These are phyloP conservation scores for Drosophila erecta DNA, from an alignment of 1,140 invertebrate species.

Conservation along the genomic window DNA sequence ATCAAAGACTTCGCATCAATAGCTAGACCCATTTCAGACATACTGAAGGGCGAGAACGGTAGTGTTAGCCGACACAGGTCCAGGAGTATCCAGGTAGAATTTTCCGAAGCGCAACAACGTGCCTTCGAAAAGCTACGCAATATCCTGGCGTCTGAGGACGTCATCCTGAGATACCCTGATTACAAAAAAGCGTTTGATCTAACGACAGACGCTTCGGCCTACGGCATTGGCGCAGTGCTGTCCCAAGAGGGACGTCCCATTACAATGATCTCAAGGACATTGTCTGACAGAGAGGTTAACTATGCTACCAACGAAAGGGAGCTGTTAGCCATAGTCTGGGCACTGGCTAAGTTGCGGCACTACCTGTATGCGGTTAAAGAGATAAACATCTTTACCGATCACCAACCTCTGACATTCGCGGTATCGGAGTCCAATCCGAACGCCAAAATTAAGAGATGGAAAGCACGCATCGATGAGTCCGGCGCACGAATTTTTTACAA, in stretches of 20 bases:
- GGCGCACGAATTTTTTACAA: slow-evolving; percentile 1
- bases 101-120: slow-evolving; percentile 11
- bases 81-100: no score
- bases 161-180: slow-evolving; percentile 10
- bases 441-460: no score
- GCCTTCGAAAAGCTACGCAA: slow-evolving; percentile 16
- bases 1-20: slow-evolving; percentile 5
- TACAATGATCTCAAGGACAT: slow-evolving; percentile 21
- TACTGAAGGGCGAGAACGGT: slow-evolving; percentile 21
- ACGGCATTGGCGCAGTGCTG: slow-evolving; percentile 14
- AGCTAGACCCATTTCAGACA: not conserved
- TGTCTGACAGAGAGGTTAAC: slow-evolving; percentile 14
- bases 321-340: slow-evolving; percentile 22
- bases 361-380: slow-evolving; percentile 13
- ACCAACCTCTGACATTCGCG: no score
- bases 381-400: no score
- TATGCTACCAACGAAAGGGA: slow-evolving; percentile 22
- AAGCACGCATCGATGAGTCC: slow-evolving; percentile 5
- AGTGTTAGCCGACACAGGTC: not conserved
- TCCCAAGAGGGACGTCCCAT: slow-evolving; percentile 19
- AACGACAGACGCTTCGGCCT: slow-evolving; percentile 22
- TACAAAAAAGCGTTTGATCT: slow-evolving; percentile 19
- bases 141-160: slow-evolving; percentile 2
- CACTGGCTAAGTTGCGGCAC: slow-evolving; percentile 9
- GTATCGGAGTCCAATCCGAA: no score